These are phyloP conservation scores for Kryphioiulus occultus DNA, from an alignment of 2,888 invertebrate genomes.

Conservation along the genomic window DNA sequence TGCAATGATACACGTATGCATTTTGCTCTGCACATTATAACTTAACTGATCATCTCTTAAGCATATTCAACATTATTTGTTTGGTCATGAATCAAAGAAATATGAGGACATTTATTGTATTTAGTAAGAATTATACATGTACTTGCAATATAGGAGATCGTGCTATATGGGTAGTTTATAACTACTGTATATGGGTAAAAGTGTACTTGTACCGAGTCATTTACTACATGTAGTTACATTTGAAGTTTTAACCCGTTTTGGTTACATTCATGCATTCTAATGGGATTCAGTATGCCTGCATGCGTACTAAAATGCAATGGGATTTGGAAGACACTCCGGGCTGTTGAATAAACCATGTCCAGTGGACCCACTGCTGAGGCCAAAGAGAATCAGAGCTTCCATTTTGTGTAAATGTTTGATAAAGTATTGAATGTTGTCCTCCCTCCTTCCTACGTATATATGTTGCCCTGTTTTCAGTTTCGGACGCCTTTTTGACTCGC, in stretches of 20 bases:
- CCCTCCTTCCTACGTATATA: not conserved
- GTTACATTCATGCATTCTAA: not conserved
- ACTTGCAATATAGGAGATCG: too few relatives aligned
- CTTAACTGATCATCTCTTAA: too few relatives aligned
- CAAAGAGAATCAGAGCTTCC: not conserved
- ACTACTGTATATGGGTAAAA: too few relatives aligned
- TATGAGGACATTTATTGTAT: too few relatives aligned
- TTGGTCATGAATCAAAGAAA: too few relatives aligned
- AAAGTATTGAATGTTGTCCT: not conserved
- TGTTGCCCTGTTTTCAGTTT: not conserved
- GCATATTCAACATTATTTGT: too few relatives aligned
- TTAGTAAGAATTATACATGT: too few relatives aligned
- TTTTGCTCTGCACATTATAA: too few relatives aligned
- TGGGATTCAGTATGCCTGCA: not conserved
- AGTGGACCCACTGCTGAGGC: constrained; percentile 9
- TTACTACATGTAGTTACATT: not conserved
- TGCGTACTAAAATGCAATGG: constrained; percentile 12
- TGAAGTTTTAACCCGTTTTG: not conserved
- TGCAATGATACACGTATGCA: too few relatives aligned
- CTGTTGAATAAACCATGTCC: not conserved
- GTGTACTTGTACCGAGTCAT: too few relatives aligned
- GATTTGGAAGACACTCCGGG: not conserved
- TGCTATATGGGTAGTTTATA: too few relatives aligned
- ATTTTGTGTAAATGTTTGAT: constrained; percentile 28
- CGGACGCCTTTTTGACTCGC: not conserved